Conservation (phyloP, 2,888 invertebrate genomes). For the Phalera bucephala region DNA sequence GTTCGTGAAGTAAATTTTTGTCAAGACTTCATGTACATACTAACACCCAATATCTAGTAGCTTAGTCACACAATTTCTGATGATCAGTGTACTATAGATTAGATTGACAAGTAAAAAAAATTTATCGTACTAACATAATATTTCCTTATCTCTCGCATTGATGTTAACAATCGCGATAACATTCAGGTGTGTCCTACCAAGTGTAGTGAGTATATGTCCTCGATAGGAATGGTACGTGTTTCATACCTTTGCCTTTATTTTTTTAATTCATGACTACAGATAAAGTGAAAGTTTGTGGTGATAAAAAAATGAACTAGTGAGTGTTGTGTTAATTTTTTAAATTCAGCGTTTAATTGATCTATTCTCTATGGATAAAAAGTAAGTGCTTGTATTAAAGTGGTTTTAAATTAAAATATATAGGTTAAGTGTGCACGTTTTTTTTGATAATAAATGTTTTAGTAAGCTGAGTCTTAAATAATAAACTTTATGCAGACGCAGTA, state of each 20-base stretch:
- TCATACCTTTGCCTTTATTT: not conserved
- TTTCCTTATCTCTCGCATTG: constrained; percentile 20
- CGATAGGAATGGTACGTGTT: not conserved
- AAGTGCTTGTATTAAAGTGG: constrained; percentile 10
- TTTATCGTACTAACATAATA: constrained; percentile 6
- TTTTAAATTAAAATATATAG: not conserved
- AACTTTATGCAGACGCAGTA: no score
- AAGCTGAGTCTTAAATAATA: no score
- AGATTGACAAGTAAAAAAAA: constrained; percentile 8
- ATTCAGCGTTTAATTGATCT: no score
- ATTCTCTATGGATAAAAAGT: constrained; percentile 32
- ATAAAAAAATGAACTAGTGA: not conserved
- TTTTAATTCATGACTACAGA: not conserved
- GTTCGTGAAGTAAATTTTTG: no score
- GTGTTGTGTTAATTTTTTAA: no score
- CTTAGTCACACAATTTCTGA: not conserved
- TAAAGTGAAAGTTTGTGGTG: not conserved
- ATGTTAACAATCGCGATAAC: constrained; percentile 27
- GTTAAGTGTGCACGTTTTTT: not conserved
- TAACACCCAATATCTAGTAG: not conserved
- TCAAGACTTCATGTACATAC: no score
- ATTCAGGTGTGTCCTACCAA: constrained; percentile 22
- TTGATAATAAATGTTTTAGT: no score
- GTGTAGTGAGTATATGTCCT: not conserved
- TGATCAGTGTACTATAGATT: constrained; percentile 1